These are phyloP conservation scores for Sander vitreus DNA, from an alignment of 2,113 vertebrate species.

Conservation along the genomic window DNA sequence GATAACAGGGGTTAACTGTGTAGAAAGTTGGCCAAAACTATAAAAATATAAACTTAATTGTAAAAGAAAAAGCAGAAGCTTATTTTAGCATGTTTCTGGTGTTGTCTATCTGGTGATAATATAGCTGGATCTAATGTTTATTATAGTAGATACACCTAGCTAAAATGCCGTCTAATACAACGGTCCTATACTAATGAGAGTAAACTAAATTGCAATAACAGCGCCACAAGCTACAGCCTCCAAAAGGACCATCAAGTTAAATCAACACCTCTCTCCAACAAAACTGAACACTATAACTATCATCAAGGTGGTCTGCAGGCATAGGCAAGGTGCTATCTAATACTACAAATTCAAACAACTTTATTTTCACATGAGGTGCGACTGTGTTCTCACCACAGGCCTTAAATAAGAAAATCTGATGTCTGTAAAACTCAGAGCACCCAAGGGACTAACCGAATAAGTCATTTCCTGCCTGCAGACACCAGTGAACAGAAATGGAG, in stretches of 20 bases:
- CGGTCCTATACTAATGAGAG: background rate
- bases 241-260: background rate
- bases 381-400: background rate
- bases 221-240: background rate
- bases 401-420: constrained; percentile 31
- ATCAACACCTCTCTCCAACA: background rate
- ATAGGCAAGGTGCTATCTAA: background rate
- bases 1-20: background rate
- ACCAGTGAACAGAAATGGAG: constrained; percentile 49
- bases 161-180: background rate
- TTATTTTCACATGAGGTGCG: background rate
- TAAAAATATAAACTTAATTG: background rate
- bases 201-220: background rate
- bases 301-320: background rate
- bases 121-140: too few relatives aligned
- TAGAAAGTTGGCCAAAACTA: background rate
- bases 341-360: background rate
- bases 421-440: constrained; percentile 30
- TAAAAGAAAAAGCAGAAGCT: background rate
- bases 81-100: constrained; percentile 6
- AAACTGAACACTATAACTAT: background rate
- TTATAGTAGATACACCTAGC: background rate
- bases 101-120: background rate
- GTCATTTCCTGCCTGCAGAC: constrained; percentile 43
- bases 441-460: constrained; percentile 39